Conservation (phyloP, 2,113 vertebrate species). For the Hystrix cristata region DNA sequence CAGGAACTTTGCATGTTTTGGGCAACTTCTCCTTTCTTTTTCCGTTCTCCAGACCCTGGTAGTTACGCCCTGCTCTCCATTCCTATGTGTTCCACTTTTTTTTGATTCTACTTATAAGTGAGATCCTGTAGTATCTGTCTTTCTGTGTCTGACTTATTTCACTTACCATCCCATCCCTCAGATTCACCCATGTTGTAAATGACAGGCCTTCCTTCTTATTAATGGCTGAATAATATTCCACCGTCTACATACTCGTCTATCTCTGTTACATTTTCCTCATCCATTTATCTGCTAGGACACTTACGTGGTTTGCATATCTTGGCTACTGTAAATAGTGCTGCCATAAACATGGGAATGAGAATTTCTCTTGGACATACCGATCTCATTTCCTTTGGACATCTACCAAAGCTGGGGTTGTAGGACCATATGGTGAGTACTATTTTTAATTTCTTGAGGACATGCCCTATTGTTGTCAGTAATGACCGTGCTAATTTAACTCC, state of each 20-base stretch:
- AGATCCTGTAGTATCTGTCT: not conserved
- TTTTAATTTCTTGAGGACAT: not conserved
- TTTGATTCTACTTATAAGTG: not conserved
- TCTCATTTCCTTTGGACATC: not conserved
- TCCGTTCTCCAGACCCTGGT: not conserved
- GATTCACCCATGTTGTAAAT: not conserved
- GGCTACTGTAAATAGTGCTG: not conserved
- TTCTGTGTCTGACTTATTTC: not conserved
- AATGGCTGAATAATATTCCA: not conserved
- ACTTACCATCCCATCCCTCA: too few relatives aligned
- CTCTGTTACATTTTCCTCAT: not conserved
- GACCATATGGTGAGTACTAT: not conserved
- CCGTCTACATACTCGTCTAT: not conserved
- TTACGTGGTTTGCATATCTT: not conserved
- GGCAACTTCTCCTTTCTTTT: not conserved
- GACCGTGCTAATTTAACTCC: not conserved
- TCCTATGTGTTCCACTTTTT: not conserved
- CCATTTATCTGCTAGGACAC: not conserved
- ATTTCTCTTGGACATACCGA: not conserved
- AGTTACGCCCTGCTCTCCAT: not conserved
- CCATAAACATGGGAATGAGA: not conserved
- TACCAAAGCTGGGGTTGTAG: not conserved
- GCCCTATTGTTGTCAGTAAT: not conserved
- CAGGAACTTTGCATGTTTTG: not conserved
- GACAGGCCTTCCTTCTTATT: not conserved